Conservation (phyloP, 2,888 invertebrate genomes). For the Chaetogeoica ovagalla region DNA sequence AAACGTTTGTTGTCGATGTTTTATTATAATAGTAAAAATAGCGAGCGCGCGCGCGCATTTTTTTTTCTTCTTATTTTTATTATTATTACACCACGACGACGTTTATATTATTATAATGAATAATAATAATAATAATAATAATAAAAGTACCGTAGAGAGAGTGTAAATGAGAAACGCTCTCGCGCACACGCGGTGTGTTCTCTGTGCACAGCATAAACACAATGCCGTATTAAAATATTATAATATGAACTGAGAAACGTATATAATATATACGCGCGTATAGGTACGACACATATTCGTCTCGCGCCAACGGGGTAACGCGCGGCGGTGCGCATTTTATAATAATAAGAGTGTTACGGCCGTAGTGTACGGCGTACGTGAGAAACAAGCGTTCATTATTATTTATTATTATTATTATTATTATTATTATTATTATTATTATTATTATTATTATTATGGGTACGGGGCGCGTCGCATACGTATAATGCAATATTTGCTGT, state of each 20-base stretch:
- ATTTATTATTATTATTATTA: constrained; percentile 43
- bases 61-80: neutral
- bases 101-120: neutral
- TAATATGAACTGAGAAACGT: no score
- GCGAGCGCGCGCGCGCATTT: no score
- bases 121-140: no score
- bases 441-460: constrained; percentile 11
- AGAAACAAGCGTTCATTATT: constrained; percentile 49
- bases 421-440: constrained; percentile 47
- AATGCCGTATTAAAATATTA: constrained; percentile 37
- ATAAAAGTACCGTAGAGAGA: no score
- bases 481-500: no score
- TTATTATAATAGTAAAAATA: no score
- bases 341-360: no score
- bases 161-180: neutral
- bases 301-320: constrained; percentile 5
- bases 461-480: neutral
- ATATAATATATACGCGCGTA: no score
- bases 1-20: neutral
- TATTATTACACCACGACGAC: neutral
- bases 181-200: neutral
- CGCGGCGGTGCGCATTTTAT: no score
- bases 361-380: constrained; percentile 15
- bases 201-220: constrained; percentile 38
- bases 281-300: no score